phyloP scores from a whole-genome alignment of 2,113 vertebrate genomes.

The Tyrannus savana region DNA sequence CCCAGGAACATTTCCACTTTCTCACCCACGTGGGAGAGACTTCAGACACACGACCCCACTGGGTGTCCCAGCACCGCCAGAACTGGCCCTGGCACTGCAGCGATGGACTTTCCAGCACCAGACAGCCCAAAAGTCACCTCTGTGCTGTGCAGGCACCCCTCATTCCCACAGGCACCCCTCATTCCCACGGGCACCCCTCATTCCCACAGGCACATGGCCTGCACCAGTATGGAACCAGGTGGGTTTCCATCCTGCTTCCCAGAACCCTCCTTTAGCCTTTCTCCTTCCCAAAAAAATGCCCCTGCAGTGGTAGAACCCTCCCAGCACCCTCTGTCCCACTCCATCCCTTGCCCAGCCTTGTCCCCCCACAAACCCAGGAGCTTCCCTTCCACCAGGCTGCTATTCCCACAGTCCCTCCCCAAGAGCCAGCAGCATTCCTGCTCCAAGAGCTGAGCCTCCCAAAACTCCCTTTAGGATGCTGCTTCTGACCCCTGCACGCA shows the following conservation, averaged over 20 bases:
- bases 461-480: background rate
- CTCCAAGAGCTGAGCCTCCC: background rate
- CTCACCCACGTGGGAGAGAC: background rate
- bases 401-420: background rate
- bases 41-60: background rate
- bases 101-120: fast-evolving
- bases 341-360: background rate
- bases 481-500: fast-evolving
- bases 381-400: background rate
- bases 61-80: background rate
- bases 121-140: background rate
- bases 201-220: fast-evolving
- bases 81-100: background rate
- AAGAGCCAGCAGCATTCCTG: background rate
- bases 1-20: background rate
- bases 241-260: background rate
- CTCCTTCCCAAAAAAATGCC: fast-evolving
- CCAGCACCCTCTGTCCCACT: too few relatives aligned
- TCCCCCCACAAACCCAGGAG: background rate
- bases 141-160: background rate
- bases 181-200: background rate
- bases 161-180: too few relatives aligned
- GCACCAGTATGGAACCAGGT: too few relatives aligned
- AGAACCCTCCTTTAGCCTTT: background rate
- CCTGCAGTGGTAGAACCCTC: background rate